phyloP scores from a whole-genome alignment of 2,113 vertebrate genomes.

The Pluvialis apricaria region DNA sequence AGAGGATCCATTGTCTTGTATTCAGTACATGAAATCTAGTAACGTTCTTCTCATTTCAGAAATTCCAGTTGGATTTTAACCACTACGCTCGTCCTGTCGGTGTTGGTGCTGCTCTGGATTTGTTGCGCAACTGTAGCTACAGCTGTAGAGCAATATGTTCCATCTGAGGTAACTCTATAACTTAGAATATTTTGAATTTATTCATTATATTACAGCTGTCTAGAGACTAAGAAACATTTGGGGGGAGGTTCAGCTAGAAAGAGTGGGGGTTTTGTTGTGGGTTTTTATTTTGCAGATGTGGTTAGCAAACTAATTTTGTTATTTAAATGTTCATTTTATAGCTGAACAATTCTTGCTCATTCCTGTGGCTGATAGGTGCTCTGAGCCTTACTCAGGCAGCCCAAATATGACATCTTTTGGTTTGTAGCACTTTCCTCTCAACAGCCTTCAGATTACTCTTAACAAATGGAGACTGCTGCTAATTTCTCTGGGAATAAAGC shows the following conservation, averaged over 20 bases:
- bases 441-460: neutral
- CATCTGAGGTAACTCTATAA: constrained; percentile 82
- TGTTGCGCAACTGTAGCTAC: constrained; percentile 97
- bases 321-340: neutral
- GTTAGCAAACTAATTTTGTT: neutral
- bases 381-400: neutral
- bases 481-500: neutral
- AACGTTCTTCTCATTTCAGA: constrained; percentile 67
- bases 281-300: neutral
- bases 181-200: neutral
- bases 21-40: neutral
- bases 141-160: constrained; percentile 93
- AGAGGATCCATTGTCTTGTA: neutral
- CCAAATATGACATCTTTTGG: neutral
- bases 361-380: neutral
- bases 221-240: neutral
- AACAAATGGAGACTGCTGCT: neutral
- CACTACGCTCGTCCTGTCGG: constrained; percentile 88
- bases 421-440: neutral
- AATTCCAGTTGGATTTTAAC: constrained; percentile 96
- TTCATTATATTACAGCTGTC: neutral
- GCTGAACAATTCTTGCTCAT: neutral
- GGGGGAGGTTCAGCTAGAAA: neutral
- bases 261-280: neutral
- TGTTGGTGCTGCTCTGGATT: constrained; percentile 95